Percentiles rank a stretch among this genome's conserved stretches.
Conservation (phyloP, 2,113 vertebrate species). For the Nestor notabilis region DNA sequence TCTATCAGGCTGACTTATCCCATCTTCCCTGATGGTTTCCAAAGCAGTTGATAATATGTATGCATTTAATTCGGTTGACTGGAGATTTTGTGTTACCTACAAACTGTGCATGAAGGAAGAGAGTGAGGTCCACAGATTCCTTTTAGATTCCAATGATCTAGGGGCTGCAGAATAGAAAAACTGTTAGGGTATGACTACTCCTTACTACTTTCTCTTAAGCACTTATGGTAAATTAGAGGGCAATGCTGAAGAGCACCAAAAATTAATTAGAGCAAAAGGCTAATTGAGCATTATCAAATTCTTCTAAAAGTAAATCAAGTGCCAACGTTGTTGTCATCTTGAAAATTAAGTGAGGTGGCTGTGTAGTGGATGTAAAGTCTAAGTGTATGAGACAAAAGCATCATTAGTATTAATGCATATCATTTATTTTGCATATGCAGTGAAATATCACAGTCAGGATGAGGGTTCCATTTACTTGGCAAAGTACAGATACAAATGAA, state of each 20-base stretch:
- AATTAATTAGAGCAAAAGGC: constrained; percentile 8
- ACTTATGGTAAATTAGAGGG: constrained; percentile 3
- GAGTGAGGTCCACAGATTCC: background rate
- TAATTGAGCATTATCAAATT: constrained; percentile 51
- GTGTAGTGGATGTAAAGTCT: background rate
- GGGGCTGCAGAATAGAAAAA: background rate
- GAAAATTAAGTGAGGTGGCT: constrained; percentile 24
- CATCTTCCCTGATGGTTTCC: background rate
- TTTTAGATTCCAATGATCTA: background rate
- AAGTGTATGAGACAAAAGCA: constrained; percentile 43
- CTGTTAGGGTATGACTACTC: background rate
- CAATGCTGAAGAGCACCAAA: background rate
- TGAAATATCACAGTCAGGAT: constrained; percentile 8
- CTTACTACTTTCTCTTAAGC: background rate
- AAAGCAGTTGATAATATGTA: background rate
- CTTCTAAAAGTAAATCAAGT: constrained; percentile 51
- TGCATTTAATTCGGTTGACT: background rate
- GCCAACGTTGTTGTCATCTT: constrained; percentile 30
- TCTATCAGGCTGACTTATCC: background rate
- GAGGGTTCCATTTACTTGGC: constrained; percentile 9
- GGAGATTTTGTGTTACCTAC: background rate
- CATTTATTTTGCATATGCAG: constrained; percentile 30
- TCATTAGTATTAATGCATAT: constrained; percentile 35
- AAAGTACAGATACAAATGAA: constrained; percentile 15
- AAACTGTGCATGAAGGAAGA: background rate